Base-by-base conservation (phyloP, 2,113 vertebrate genomes). In the Dryoscopus gambensis region DNA sequence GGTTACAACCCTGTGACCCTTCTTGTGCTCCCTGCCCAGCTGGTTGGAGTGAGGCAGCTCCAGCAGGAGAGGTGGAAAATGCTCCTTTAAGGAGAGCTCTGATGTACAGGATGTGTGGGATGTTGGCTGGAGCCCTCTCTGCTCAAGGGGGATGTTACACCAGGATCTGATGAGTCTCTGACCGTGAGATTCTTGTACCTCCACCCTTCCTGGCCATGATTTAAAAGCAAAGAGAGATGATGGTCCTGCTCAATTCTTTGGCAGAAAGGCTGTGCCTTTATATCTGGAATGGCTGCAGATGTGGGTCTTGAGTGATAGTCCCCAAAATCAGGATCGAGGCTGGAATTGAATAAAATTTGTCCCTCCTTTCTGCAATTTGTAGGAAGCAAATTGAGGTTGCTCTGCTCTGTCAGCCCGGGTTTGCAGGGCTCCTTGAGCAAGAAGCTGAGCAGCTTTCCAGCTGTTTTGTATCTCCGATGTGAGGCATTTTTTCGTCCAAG, bases 361-460 rank as follows among this genome's bases (percentile, higher is more conserved):
- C 80, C 35, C 5, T 86, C 27, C 24, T 89, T 63, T 63, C n/a
- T 86, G 50, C 55, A 27, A 3, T 62, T 69, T 69, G 42, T 74
- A 40, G 25, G 37, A 50, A 74, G 47, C 15, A 50, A 56, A 50
- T 75, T 10, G 39, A 69, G 57, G 47, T 33, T 78, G 10, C 64
- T 70, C 17, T 78, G 50, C 42, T 92, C 59, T 47, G 9, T 50
- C 68, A 70, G 68, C 60, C 52, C 33, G 0, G 4, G 8, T 70
- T 49, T 75, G 76, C 76, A 28, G 68, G 11, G 30, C 79, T 93
- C 87, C 86, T 90, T 81, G 91, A 56, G 71, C 71, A 63, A 80
- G 64, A 84, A 77, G 88, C 93, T 92, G 71, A 84, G 56, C 56
- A 60, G 76, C 56, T 90, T 86, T 89, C 89, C 96, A 96, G 94